Evolutionary conservation across 2,888 invertebrate species (phyloP).

Genomic region (Drosophila greeni): DNA sequence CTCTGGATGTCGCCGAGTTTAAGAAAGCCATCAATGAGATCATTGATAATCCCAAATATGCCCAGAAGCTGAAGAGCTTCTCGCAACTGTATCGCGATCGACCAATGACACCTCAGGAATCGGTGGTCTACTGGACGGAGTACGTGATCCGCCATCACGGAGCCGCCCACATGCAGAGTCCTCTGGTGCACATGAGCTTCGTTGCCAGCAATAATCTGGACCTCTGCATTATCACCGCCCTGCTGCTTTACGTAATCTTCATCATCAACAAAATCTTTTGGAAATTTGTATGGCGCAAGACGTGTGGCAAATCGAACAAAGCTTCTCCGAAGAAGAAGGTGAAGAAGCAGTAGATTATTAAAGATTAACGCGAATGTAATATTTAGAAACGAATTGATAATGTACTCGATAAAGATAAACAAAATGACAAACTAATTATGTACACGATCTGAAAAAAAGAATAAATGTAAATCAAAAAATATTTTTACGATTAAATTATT

Average conservation of each 20-base stretch:
- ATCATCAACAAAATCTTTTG: conserved; percentile 43
- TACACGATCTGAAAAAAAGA: neutral
- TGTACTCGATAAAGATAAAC: neutral
- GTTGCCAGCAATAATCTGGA: conserved; percentile 79
- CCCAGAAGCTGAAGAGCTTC: conserved; percentile 75
- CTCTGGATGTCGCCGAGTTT: conserved; percentile 61
- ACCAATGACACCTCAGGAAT: conserved; percentile 80
- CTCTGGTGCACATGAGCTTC: conserved; percentile 79
- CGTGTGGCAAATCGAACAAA: conserved; percentile 39
- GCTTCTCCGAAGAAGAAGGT: conserved; percentile 52
- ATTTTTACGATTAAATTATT: neutral
- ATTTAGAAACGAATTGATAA: neutral
- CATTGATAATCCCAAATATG: conserved; percentile 76
- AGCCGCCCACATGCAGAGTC: conserved; percentile 80
- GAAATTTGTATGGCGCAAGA: conserved; percentile 23
- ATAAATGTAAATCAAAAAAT: neutral
- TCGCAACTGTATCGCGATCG: conserved; percentile 80
- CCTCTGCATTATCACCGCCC: conserved; percentile 57
- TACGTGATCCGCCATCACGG: conserved; percentile 81
- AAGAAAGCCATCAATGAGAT: conserved; percentile 43
- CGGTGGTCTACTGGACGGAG: conserved; percentile 81
- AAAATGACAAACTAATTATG: neutral
- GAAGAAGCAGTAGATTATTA: conserved; percentile 47
- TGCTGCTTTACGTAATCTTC: conserved; percentile 1
- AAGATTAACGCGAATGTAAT: neutral